Evolutionary conservation across 2,797 vertebrate genomes (phyloP), one percentile per base, ranked within the genome.

Genomic region (Melanotaenia pygmaea): DNA sequence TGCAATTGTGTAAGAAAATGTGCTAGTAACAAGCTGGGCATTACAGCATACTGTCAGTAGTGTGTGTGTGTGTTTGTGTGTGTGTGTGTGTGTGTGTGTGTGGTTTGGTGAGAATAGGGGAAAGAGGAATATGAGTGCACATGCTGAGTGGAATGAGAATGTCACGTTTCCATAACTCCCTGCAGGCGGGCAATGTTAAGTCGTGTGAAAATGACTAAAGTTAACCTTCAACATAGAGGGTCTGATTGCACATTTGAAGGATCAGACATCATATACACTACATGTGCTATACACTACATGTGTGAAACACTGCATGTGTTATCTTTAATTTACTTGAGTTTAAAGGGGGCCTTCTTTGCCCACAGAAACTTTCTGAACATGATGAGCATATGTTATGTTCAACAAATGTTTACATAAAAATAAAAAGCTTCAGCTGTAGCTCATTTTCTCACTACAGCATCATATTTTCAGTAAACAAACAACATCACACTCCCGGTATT

Each of bases 151-250:
- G 70, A 84, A 81, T 69, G 79, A 3, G 58, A 83, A 91, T 80
- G 81, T 64, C 77, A 83, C 12, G 65, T 82, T 79, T 84, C 71
- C 72, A 72, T 67, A 59, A 86, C 77, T 38, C 61, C 59, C 88
- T 76, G 64, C 69, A 82, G 88, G 85, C 71, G 74, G 60, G 74
- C 12, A 0, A 24, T 73, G 86, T 72, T 37, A 70, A 78, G 71
- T 72, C 74, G 62, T 28, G 70, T 88, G 81, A 81, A 77, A 77
- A 80, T 67, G 43, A 76, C 60, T 67, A 59, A 70, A 64, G 38
- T 76, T 85, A 87, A 86, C 79, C 79, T 76, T 86, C 67, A 82
- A 32, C 78, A 58, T 54, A 57, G 59, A 13, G 72, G 64, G 24
- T 71, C 30, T 68, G 38, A 65, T 61, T 64, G 63, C 61, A 51